Base-by-base conservation (phyloP, 1,140 invertebrate genomes). In the Choristoneura fumiferana region DNA sequence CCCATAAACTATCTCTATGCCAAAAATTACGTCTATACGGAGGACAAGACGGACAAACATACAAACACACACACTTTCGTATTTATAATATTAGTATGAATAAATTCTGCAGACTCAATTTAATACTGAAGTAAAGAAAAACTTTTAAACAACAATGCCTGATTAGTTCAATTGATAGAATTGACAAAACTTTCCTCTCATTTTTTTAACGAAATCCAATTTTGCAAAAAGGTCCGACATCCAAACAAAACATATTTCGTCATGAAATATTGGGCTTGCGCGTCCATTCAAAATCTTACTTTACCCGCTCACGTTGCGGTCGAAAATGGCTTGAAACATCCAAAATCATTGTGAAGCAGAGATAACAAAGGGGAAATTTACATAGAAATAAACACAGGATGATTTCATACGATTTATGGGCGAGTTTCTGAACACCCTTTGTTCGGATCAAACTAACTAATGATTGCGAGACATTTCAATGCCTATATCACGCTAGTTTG, bases 391-490 rank as follows among this genome's bases (percentile, higher is more conserved):
- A 66, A 70, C 61, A 70, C 62, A 38, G 58, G 59, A 53, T 66
- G 63, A 66, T 66, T 66, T 65, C 53, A 53, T 43, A 59, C 58
- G 67, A 69, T 66, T 69, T 66, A 69, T 69, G 61, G 40, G 45
- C 22, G 34, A 52, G 60, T 22, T 37, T 64, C 39, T 15, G 39
- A 37, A 12, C 35, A 63, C 49, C 22, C 63, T 69, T 72, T 69
- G 72, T 71, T 75, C 67, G 65, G 69, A 67, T 69, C 64, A 63
- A 68, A 70, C 61, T 73, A 68, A 70, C 60, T 67, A 66, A 52
- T 64, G 55, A 60, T 59, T 58, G 54, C 66, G 22, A 29, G 22
- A 29, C 22, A 29, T 29, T 3, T 2, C 2, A 6, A 29, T 29
- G 22, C 6, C 22, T 29, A 29, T 29, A 6, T 6, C 2, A 29